Evolutionary conservation across 2,113 vertebrate genomes (phyloP).

Genomic region (Crocuta crocuta): DNA sequence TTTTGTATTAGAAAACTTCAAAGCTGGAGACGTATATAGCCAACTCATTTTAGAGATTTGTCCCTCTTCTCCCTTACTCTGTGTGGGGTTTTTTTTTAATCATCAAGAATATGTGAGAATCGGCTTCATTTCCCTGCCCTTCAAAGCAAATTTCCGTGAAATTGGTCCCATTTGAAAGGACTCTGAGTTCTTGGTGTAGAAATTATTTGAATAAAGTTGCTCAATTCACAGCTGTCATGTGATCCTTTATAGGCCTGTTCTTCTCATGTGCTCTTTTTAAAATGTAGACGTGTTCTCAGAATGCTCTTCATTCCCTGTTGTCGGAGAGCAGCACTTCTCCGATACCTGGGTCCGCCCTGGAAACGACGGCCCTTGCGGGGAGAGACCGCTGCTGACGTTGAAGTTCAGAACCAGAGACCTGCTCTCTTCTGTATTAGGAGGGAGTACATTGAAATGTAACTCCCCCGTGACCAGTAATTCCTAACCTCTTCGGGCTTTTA

Average conservation of each 20-base stretch:
- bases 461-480: neutral
- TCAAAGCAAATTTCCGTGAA: neutral
- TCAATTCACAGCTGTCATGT: neutral
- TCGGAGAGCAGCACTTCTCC: neutral
- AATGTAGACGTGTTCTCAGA: neutral
- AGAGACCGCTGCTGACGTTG: neutral
- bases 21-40: neutral
- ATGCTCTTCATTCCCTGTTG: neutral
- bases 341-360: neutral
- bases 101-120: neutral
- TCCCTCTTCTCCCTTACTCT: neutral
- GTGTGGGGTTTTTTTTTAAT: neutral
- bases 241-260: accelerated
- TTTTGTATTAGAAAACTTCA: neutral
- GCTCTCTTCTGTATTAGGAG: neutral
- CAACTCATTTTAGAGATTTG: neutral
- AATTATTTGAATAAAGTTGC: neutral
- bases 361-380: neutral
- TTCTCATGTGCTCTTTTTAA: neutral
- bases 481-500: neutral
- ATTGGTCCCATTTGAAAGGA: too few species aligned
- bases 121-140: neutral
- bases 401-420: neutral
- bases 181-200: neutral
- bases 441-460: neutral